Percentiles rank a stretch among this genome's conserved stretches.
phyloP scores from a whole-genome alignment of 2,888 invertebrate genomes.

The Julus scandinavius region DNA sequence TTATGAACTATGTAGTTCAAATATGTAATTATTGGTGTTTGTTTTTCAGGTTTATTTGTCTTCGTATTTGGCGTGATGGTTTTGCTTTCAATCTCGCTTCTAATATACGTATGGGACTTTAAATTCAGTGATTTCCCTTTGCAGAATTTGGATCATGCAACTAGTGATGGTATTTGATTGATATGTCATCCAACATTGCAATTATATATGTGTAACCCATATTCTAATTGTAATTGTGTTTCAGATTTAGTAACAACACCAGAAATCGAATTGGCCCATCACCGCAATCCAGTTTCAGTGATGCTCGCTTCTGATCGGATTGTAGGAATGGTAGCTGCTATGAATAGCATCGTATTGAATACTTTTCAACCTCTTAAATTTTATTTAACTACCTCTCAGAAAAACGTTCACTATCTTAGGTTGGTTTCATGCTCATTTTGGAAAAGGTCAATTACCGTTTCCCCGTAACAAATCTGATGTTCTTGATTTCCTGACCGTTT shows the following conservation, averaged over 20 bases:
- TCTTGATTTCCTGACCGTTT: constrained; percentile 35
- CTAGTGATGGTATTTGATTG: background rate
- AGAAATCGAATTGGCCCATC: background rate
- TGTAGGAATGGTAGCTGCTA: constrained; percentile 64
- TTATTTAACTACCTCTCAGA: constrained; percentile 62
- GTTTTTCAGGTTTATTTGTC: background rate
- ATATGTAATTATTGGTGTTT: background rate
- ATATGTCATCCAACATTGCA: background rate
- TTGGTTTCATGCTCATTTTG: constrained; percentile 37
- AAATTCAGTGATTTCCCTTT: background rate
- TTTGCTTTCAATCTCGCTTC: constrained; percentile 28
- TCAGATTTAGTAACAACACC: background rate
- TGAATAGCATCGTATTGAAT: constrained; percentile 64
- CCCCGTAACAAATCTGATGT: background rate
- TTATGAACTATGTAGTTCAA: background rate
- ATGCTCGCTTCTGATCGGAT: constrained; percentile 61
- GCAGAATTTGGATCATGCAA: background rate
- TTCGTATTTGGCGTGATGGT: background rate
- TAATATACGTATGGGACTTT: constrained; percentile 3
- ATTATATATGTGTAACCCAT: background rate
- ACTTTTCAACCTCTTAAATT: constrained; percentile 63
- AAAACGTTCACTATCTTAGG: constrained; percentile 58
- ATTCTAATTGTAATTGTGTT: background rate
- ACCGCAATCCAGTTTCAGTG: constrained; percentile 55
- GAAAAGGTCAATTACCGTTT: background rate